Base-by-base conservation (phyloP, 2,888 invertebrate species). In the Argynnis bischoffii region DNA sequence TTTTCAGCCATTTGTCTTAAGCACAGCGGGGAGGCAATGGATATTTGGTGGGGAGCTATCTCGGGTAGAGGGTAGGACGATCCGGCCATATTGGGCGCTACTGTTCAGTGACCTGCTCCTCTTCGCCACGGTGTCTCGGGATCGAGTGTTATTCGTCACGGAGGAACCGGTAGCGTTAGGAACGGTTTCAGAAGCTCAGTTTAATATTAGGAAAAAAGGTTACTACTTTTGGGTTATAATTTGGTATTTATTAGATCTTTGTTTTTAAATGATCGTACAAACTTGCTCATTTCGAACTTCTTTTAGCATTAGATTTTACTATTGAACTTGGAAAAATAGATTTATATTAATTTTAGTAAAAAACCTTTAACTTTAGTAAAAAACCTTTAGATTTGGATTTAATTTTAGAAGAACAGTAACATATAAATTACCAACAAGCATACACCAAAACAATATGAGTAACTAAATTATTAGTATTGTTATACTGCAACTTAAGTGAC, bases 41-140 rank as follows among this genome's bases (percentile, higher is more conserved):
- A 96, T 98, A 68, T 97, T 97, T 77, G 97, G 97, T 6, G 97
- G 97, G 0, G 97, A 97, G 78, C 88, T 98, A 41, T 95, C 96
- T 14, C 94, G 97, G 72, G 96, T 97, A 1, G 97, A 97, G 88
- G 97, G 97, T 0, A 94, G 97, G 56, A 95, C 96, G 2, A 94
- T 97, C 35, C 94, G 97, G 71, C 96, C 97, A 0, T 97, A 96
- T 82, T 97, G 97, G 97, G 96, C 97, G 0, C 89, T 98, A 67
- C 92, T 98, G 56, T 96, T 98, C 83, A 96, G 95, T 76, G 97
- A 98, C 85, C 94, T 98, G 57, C 94, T 98, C 14, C 94, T 98
- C 6, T 97, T 98, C 81, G 96, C 97, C 55, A 96, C 97, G 75
- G 97, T 97, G 31, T 97, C 97, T 64, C 94, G 97, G 64, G 97